phyloP scores from a whole-genome alignment of 1,140 invertebrate genomes.

The Atta cephalotes region DNA sequence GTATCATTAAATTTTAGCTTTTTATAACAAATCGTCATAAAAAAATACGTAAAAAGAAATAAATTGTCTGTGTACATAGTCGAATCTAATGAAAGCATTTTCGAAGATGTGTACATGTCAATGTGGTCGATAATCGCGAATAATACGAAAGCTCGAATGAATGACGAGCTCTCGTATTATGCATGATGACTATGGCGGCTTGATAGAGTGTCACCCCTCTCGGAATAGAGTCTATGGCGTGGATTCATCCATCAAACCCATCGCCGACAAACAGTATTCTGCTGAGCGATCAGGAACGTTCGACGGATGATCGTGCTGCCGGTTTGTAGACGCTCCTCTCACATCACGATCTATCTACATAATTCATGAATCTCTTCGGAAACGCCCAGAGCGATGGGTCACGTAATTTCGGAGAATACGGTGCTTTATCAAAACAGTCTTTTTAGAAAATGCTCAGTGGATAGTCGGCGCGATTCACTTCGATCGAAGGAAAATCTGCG shows the following conservation, averaged over 20 bases:
- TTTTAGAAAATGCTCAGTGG: conserved; percentile 54
- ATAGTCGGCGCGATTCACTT: conserved; percentile 43
- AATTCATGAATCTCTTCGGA: conserved; percentile 75
- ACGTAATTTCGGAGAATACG: conserved; percentile 63
- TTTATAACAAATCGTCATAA: not conserved
- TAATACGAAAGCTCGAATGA: conserved; percentile 56
- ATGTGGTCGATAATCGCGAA: conserved; percentile 38
- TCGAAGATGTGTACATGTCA: not conserved
- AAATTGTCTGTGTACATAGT: conserved; percentile 11
- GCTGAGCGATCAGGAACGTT: conserved; percentile 60
- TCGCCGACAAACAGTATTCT: conserved; percentile 69
- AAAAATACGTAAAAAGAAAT: too few species aligned
- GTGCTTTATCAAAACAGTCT: conserved; percentile 41
- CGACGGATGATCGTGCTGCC: conserved; percentile 47
- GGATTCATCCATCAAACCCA: conserved; percentile 76
- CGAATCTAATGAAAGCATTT: conserved; percentile 26
- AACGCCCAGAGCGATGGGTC: conserved; percentile 64
- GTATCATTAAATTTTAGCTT: not conserved
- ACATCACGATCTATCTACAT: conserved; percentile 71
- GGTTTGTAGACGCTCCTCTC: conserved; percentile 54
- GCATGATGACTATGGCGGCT: conserved; percentile 59
- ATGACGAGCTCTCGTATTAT: conserved; percentile 31
- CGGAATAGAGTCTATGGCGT: conserved; percentile 10
- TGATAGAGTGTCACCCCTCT: conserved; percentile 67
- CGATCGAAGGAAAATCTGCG: conserved; percentile 27